Evolutionary conservation across 1,140 invertebrate genomes (phyloP).

Genomic region (Trinorchestia longiramus): DNA sequence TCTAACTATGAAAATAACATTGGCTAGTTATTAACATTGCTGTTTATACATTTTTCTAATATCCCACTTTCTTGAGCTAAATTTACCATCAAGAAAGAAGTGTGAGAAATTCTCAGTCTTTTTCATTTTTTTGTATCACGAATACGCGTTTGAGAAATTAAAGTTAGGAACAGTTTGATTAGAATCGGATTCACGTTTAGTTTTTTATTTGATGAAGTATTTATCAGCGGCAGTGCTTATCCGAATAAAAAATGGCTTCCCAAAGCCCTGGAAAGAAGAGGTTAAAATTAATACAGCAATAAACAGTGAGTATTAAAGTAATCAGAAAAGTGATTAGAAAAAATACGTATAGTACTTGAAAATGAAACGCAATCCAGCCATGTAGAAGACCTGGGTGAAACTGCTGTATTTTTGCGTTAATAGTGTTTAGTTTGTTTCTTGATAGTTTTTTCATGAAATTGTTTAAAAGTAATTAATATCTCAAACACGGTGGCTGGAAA

Average conservation of each 20-base stretch:
- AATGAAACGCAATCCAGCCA: neutral
- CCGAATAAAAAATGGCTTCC: neutral
- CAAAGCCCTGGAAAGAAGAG: neutral
- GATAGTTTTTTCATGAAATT: neutral
- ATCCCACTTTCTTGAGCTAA: too few relatives aligned
- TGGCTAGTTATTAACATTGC: too few relatives aligned
- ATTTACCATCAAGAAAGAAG: neutral
- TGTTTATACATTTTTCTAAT: too few relatives aligned
- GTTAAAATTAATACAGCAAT: neutral
- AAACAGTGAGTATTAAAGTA: neutral
- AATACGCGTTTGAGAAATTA: neutral
- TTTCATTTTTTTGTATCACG: neutral
- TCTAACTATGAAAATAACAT: too few relatives aligned
- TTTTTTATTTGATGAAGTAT: neutral
- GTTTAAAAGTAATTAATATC: neutral
- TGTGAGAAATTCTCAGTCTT: too few relatives aligned
- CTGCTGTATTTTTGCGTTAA: neutral
- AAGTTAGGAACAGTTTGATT: neutral
- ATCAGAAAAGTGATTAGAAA: neutral
- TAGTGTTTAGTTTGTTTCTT: neutral
- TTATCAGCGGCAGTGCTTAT: neutral
- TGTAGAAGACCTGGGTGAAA: neutral
- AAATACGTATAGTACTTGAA: neutral
- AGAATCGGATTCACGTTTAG: neutral
- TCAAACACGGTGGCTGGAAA: neutral